Base-by-base conservation (phyloP, 1,140 invertebrate species). In the Lerema accius region DNA sequence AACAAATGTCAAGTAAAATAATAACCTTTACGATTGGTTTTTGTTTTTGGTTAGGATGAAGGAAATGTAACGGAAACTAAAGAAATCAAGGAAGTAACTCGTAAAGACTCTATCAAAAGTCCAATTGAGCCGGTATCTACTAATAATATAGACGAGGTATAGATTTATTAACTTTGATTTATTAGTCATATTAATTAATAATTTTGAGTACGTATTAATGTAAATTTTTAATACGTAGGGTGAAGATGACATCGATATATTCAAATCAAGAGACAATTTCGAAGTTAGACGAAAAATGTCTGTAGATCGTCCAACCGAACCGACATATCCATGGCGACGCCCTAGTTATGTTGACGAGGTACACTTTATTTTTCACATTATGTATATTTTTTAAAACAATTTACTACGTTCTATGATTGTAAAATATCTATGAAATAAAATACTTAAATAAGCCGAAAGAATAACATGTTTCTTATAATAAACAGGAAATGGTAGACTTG, bases 91-190 rank as follows among this genome's bases (percentile, higher is more conserved):
- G 28, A 67, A 46, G 46, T 43, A 16, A 71, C 67, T 48, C 58
- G 67, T 23, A 71, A 73, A 50, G 40, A 61, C 23, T 76, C 76
- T 45, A 65, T 71, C 17, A 71, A 72, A 40, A 58, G 65, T 39
- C 64, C 73, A 5, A 74, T 65, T 16, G 74, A 76, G 43, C 64
- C 69, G 17, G 71, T 48, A 16, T 75, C 71, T 48, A 75, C 77
- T 43, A 80, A 55, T 23, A 42, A 68, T 63, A 48, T 46, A 15
- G 67, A 76, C 11, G 72, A 80, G 66, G 78, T 80, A 79, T 46
- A 28, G 32, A 45, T 1, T 37, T 13, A 19, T 4, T 3, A 15
- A 1, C 3, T 1, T 32, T 32, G 28, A 4, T 32, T 6, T 9
- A 6, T 17, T 39, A 23, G 9, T 6, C 4, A 39, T 3, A 39